Conservation (phyloP, 1,140 invertebrate species). For the Myzus persicae region DNA sequence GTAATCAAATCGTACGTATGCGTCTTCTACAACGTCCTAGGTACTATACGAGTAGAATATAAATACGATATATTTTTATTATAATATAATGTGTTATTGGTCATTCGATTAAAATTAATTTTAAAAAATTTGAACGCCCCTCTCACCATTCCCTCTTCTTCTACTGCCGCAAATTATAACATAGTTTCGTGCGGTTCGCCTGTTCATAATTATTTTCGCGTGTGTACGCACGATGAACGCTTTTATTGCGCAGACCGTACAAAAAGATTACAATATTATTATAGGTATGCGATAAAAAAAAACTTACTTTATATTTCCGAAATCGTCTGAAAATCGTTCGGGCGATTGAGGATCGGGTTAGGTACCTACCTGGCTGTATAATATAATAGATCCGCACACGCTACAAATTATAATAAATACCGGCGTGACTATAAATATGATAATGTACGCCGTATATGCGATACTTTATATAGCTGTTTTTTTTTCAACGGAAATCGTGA, state of each 20-base stretch:
- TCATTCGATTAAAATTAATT: not conserved
- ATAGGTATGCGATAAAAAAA: not conserved
- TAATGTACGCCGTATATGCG: not conserved
- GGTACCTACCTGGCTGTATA: no score
- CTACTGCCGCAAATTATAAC: not conserved
- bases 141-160: not conserved
- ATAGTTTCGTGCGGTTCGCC: not conserved
- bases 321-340: not conserved
- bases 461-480: not conserved
- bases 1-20: no score
- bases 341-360: not conserved
- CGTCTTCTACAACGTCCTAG: no score
- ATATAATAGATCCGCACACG: not conserved
- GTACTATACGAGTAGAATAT: not conserved
- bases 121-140: not conserved
- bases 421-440: not conserved
- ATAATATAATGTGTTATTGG: not conserved
- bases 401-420: slow-evolving; percentile 5
- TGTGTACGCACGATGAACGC: not conserved
- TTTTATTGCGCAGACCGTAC: not conserved
- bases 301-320: not conserved
- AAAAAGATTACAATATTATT: not conserved
- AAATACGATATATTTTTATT: not conserved
- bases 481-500: not conserved
- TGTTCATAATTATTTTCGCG: not conserved